Conservation (phyloP, 2,113 vertebrate species). For the Conger conger region DNA sequence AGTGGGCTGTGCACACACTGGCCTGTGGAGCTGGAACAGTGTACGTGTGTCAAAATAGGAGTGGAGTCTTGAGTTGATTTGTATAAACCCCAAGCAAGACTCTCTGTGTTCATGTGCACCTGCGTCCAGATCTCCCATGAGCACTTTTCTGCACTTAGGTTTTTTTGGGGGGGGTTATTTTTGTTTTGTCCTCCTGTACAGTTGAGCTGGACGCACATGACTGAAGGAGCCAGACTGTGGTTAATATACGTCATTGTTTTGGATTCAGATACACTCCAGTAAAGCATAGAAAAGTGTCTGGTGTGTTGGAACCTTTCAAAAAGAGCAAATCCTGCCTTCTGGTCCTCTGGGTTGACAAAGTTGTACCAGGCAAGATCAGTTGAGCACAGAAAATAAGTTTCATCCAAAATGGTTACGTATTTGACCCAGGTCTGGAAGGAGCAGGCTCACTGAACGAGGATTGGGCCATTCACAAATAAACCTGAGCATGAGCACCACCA, state of each 20-base stretch:
- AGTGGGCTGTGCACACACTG: neutral
- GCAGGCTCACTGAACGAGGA: conserved; percentile 81
- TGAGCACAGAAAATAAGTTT: too few relatives aligned
- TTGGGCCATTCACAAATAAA: conserved; percentile 29
- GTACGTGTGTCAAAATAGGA: neutral
- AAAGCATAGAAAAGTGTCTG: too few relatives aligned
- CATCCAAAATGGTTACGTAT: too few relatives aligned
- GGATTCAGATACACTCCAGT: too few relatives aligned
- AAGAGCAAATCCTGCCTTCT: too few relatives aligned
- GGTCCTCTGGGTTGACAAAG: too few relatives aligned
- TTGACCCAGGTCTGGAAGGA: too few relatives aligned
- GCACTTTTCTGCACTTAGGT: neutral
- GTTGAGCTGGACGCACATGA: neutral
- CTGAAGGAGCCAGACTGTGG: too few relatives aligned
- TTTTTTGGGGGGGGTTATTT: neutral
- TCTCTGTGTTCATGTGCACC: neutral
- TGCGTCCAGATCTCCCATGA: neutral
- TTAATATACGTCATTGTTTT: too few relatives aligned
- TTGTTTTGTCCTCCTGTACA: neutral
- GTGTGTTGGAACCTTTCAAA: too few relatives aligned
- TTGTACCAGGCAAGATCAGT: too few relatives aligned
- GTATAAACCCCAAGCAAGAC: neutral
- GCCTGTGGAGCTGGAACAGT: neutral
- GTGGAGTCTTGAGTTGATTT: neutral
- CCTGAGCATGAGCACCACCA: conserved; percentile 62